These are phyloP conservation scores for Petrocephalus microphthalmus DNA, from an alignment of 2,113 vertebrate genomes.

Conservation along the genomic window DNA sequence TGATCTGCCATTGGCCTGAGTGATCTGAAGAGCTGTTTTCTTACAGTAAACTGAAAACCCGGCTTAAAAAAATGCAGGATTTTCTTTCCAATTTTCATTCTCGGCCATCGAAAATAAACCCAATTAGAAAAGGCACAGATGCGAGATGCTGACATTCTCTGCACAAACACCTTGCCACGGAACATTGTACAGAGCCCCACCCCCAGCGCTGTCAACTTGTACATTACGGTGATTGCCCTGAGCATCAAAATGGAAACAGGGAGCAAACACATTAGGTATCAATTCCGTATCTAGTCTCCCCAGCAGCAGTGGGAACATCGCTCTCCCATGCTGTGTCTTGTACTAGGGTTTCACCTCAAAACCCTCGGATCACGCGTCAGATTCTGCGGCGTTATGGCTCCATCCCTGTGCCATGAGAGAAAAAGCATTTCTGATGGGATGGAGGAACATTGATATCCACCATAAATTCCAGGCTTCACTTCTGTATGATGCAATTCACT, in stretches of 20 bases:
- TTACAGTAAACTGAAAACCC: neutral
- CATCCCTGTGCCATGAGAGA: neutral
- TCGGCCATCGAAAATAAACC: neutral
- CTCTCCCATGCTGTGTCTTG: constrained; percentile 26
- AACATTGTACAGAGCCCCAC: neutral
- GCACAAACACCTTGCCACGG: neutral
- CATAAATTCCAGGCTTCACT: neutral
- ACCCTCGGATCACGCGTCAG: neutral
- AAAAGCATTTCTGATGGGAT: neutral
- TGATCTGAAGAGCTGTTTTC: neutral
- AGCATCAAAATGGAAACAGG: constrained; percentile 49
- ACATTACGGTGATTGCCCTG: constrained; percentile 55
- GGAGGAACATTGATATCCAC: neutral
- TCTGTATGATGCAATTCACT: neutral
- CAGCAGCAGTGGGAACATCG: neutral
- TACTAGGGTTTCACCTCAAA: constrained; percentile 55
- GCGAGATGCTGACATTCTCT: constrained; percentile 5
- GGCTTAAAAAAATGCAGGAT: neutral
- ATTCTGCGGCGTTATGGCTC: neutral
- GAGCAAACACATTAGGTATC: constrained; percentile 49
- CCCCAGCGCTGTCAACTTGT: constrained; percentile 49
- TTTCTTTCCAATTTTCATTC: neutral
- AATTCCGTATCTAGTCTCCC: constrained; percentile 49
- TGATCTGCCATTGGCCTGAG: neutral
- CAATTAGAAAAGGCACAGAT: constrained; percentile 18